Base-by-base conservation (phyloP, 2,888 invertebrate genomes). In the Pristionchus japonicus region DNA sequence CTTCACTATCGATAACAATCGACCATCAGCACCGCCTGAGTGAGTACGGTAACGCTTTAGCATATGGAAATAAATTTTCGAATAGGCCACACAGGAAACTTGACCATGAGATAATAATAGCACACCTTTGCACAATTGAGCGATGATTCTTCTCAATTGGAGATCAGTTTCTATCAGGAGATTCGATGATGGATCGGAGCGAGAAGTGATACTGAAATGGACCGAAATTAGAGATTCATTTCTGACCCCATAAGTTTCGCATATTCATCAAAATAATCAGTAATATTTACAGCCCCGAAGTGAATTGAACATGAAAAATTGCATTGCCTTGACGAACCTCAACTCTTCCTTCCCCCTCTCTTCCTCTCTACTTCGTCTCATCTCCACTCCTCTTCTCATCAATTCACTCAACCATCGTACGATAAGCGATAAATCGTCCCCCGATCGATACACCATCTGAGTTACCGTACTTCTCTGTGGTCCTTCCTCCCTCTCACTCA, bases 381-480 rank as follows among this genome's bases (percentile, higher is more conserved):
- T 82, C 82, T 82, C 52, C 52, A 40, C 20, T 77, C 77, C 77
- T 77, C 43, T 77, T 27, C n/a, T 49, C 52, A 17, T 85, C 64
- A 85, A 27, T 64, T 85, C 61, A 13, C n/a, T 23, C 37, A 85
- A 9, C 85, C 85, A 85, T 27, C 27, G 52, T 1, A 37, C 27
- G 23, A 85, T 85, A 20, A n/a, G 43, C n/a, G 0, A 20, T 3
- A 85, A 40, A 61, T 61, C 64, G 64, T 64, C 61, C 1, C 0
- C 23, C 64, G 85, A 85, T 85, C 85, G 64, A 85, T 64, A 85
- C 9, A 61, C 85, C 43, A 40, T 85, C 85, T 85, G 82, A 37
- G n/a, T 2, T 70, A 70, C 70, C 37, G 70, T 70, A 70, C 31
- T 37, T 64, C 61, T n/a, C 6, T 2, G 27, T 64, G 27, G 27